phyloP scores from a whole-genome alignment of 2,888 invertebrate species.

The Sphecodes monilicornis region DNA sequence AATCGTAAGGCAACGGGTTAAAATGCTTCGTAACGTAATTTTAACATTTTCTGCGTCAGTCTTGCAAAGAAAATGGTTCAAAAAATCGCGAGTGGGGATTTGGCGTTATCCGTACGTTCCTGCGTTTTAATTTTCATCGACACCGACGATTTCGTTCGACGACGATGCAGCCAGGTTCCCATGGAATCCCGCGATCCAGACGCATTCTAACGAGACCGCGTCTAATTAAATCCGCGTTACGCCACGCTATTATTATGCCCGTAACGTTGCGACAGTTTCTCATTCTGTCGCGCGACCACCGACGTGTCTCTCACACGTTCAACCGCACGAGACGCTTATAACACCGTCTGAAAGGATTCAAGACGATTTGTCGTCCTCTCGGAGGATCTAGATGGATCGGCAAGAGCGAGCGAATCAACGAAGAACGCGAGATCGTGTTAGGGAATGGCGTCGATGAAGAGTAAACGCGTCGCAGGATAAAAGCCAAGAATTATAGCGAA shows the following conservation, averaged over 20 bases:
- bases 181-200: conserved; percentile 11
- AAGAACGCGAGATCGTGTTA: not conserved
- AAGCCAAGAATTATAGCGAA: not conserved
- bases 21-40: too few relatives aligned
- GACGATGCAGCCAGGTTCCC: not conserved
- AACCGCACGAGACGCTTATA: not conserved
- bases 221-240: conserved; percentile 52
- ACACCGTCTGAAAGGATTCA: not conserved
- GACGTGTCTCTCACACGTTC: conserved; percentile 46
- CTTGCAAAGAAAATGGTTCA: too few relatives aligned
- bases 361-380: not conserved
- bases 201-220: conserved; percentile 18
- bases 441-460: not conserved
- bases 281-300: conserved; percentile 20
- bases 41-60: too few relatives aligned
- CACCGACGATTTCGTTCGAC: not conserved
- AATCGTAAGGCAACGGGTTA: too few relatives aligned
- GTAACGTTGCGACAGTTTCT: conserved; percentile 33
- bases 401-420: not conserved
- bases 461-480: conserved; percentile 3
- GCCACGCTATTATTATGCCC: conserved; percentile 36
- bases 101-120: not conserved
- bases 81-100: not conserved
- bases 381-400: not conserved
- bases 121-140: not conserved